A percentile compares a stretch with the other conserved stretches of the same genome.
phyloP scores from a whole-genome alignment of 2,113 vertebrate species.

The Upupa epops region DNA sequence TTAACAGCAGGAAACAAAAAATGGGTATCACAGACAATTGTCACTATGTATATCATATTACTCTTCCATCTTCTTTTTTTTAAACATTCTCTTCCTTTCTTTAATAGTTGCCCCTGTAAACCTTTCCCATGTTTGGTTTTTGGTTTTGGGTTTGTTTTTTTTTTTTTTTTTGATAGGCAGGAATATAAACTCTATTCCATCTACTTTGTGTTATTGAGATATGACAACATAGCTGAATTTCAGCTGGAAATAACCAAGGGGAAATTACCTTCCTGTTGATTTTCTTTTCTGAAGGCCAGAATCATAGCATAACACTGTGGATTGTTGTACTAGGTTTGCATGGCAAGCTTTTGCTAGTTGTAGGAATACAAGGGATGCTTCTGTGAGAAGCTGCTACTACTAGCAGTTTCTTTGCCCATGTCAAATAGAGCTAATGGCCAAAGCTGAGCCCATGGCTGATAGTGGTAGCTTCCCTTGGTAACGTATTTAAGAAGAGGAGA shows the following conservation, averaged over 20 bases:
- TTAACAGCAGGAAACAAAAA: background rate
- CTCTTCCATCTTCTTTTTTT: background rate
- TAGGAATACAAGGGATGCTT: background rate
- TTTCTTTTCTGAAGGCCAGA: background rate
- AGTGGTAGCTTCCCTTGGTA: fast-evolving
- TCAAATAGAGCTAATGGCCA: background rate
- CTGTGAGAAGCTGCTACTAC: background rate
- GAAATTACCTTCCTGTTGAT: background rate
- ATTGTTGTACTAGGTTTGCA: fast-evolving
- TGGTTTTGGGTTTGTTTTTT: too few species aligned
- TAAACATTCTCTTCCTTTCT: background rate
- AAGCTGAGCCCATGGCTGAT: fast-evolving
- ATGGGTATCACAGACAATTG: background rate
- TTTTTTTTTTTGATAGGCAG: background rate
- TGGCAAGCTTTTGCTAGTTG: background rate
- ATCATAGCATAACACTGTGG: background rate
- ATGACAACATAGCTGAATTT: background rate
- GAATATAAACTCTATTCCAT: background rate
- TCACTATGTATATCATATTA: background rate
- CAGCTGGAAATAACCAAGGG: background rate
- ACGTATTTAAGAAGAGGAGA: background rate
- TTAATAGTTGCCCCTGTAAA: background rate
- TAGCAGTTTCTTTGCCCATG: fast-evolving
- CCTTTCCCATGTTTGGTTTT: background rate
- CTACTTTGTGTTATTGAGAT: background rate